Evolutionary conservation across 1,140 invertebrate species (phyloP).

Genomic region (Sarcophaga bullata): DNA sequence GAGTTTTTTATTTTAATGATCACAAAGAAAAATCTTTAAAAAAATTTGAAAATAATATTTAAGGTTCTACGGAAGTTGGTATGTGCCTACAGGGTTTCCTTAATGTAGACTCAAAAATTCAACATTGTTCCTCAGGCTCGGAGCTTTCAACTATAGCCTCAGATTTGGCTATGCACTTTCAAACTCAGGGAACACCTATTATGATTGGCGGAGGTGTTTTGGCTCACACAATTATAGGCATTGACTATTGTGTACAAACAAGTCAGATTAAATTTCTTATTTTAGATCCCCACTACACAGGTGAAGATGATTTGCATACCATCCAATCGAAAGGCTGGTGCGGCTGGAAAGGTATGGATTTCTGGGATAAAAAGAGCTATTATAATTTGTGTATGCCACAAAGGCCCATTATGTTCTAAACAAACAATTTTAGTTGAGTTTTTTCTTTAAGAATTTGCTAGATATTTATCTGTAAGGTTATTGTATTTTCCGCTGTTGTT

Average conservation of each 20-base stretch:
- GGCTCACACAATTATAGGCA: slow-evolving; percentile 97
- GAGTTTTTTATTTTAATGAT: slow-evolving; percentile 60
- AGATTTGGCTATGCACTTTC: slow-evolving; percentile 90
- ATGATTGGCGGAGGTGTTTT: slow-evolving; percentile 99
- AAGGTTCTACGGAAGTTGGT: slow-evolving; percentile 90
- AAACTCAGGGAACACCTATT: slow-evolving; percentile 92
- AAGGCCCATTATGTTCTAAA: slow-evolving; percentile 67
- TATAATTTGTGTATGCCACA: slow-evolving; percentile 96
- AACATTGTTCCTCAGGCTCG: slow-evolving; percentile 84
- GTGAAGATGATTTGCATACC: slow-evolving; percentile 76
- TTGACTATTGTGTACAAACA: slow-evolving; percentile 84
- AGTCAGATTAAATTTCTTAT: slow-evolving; percentile 89
- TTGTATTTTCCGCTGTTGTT: not conserved
- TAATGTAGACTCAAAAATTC: slow-evolving; percentile 83
- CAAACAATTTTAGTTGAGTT: not conserved
- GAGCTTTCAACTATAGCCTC: slow-evolving; percentile 81
- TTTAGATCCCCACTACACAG: slow-evolving; percentile 98
- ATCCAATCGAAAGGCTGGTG: slow-evolving; percentile 90
- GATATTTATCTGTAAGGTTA: not conserved
- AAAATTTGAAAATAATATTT: not conserved
- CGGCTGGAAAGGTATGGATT: slow-evolving; percentile 89
- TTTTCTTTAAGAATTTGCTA: slow-evolving; percentile 1
- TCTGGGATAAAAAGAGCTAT: slow-evolving; percentile 92
- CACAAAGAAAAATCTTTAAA: not conserved
- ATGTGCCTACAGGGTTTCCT: slow-evolving; percentile 89